A percentile compares a stretch with the other conserved stretches of the same genome.
phyloP scores from a whole-genome alignment of 2,113 vertebrate genomes.

The Pithys albifrons region DNA sequence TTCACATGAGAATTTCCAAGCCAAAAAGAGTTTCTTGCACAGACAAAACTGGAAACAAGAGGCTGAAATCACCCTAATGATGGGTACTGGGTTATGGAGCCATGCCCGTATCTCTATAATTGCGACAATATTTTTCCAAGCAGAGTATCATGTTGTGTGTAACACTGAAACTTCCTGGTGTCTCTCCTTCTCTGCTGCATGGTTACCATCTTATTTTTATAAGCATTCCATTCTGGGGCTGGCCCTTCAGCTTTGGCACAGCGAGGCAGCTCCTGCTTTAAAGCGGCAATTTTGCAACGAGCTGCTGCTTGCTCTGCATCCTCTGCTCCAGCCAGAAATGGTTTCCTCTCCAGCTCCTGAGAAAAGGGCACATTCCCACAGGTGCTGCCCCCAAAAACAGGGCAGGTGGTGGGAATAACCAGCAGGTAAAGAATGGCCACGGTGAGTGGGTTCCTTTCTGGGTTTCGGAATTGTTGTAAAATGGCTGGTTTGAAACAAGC shows the following conservation, averaged over 20 bases:
- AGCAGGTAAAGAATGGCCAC: fast-evolving
- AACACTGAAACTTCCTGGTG: constrained; percentile 67
- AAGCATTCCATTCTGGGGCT: constrained; percentile 61
- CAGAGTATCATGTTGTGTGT: constrained; percentile 47
- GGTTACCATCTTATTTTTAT: constrained; percentile 70
- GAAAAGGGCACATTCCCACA: constrained; percentile 2
- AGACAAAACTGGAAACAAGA: constrained; percentile 49
- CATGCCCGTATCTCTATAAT: not conserved
- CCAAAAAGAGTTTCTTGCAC: constrained; percentile 39
- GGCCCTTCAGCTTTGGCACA: constrained; percentile 49
- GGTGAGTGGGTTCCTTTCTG: not conserved
- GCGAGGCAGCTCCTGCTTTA: constrained; percentile 56
- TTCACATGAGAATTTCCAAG: constrained; percentile 49
- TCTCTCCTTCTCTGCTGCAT: constrained; percentile 47
- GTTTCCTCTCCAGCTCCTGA: not conserved
- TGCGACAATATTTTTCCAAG: constrained; percentile 69
- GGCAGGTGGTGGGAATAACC: not conserved
- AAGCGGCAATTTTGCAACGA: constrained; percentile 53
- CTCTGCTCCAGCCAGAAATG: not conserved
- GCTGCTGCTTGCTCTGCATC: constrained; percentile 54
- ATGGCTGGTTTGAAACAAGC: not conserved
- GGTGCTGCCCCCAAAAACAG: not conserved
- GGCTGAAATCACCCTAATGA: constrained; percentile 54
- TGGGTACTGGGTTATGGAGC: constrained; percentile 32
- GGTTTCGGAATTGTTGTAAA: not conserved